These are phyloP conservation scores for Lethenteron reissneri DNA, from an alignment of 2,113 vertebrate genomes.

Conservation along the genomic window DNA sequence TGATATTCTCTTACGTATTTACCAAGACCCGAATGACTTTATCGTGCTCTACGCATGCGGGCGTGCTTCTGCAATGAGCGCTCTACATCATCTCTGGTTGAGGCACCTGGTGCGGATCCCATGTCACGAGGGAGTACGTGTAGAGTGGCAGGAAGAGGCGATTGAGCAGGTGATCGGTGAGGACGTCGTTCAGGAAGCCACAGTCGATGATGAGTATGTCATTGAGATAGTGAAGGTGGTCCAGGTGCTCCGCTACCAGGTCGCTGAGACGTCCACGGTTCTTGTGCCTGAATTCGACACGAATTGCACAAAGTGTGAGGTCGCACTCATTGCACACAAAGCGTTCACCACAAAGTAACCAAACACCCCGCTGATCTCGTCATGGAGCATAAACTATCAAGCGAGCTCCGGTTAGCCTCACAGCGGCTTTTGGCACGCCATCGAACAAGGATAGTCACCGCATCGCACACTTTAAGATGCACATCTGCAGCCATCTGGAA, in stretches of 20 bases:
- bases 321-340: neutral
- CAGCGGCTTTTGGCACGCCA: too few species aligned
- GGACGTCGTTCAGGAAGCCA: constrained; percentile 89
- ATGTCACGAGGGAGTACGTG: constrained; percentile 55
- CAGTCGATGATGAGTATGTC: constrained; percentile 97
- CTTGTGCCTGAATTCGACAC: constrained; percentile 37
- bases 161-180: constrained; percentile 87
- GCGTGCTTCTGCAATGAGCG: too few species aligned
- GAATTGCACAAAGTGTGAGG: neutral
- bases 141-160: constrained; percentile 88
- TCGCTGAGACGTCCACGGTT: constrained; percentile 84
- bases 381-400: too few species aligned
- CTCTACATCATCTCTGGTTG: too few species aligned
- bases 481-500: too few species aligned
- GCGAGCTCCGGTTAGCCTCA: too few species aligned
- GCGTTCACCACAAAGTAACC: neutral
- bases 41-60: too few species aligned
- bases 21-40: too few species aligned
- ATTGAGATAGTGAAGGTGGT: constrained; percentile 93
- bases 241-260: constrained; percentile 81
- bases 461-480: too few species aligned
- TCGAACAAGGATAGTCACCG: too few species aligned
- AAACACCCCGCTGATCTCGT: too few species aligned
- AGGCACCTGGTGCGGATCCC: constrained; percentile 3
- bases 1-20: too few species aligned